Evolutionary conservation across 2,113 vertebrate species (phyloP).

Genomic region (Caranx melampygus): DNA sequence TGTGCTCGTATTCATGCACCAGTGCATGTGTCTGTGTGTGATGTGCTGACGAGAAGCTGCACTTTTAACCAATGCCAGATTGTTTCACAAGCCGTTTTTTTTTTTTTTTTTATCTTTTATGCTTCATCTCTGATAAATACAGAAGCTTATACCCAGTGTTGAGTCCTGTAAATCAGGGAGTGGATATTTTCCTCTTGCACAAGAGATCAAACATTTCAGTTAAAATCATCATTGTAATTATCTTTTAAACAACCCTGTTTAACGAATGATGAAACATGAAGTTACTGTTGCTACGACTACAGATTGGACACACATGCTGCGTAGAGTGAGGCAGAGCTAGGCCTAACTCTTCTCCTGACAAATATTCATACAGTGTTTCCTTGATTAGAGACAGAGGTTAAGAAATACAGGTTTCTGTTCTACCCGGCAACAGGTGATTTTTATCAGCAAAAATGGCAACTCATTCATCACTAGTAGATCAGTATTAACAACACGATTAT

Average conservation of each 20-base stretch:
- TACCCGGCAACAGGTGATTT: neutral
- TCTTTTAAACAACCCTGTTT: neutral
- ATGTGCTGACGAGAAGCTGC: neutral
- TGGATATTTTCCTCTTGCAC: neutral
- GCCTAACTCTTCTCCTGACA: neutral
- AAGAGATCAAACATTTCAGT: neutral
- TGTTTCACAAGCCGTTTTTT: neutral
- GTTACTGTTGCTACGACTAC: neutral
- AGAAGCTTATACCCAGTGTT: neutral
- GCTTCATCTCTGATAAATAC: neutral
- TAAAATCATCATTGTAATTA: neutral
- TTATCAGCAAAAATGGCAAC: too few species aligned
- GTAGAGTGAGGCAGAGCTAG: neutral
- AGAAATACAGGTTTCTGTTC: neutral
- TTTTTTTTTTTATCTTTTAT: neutral
- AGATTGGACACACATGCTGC: neutral
- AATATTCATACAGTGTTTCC: neutral
- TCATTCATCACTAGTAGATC: too few species aligned
- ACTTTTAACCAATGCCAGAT: neutral
- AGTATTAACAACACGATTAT: too few species aligned
- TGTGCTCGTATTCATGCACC: constrained; percentile 3
- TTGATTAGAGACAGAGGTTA: neutral
- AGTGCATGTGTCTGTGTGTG: neutral
- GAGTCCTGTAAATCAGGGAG: neutral
- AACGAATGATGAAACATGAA: neutral